phyloP scores from a whole-genome alignment of 2,113 vertebrate species.

The Hippocampus abdominalis region DNA sequence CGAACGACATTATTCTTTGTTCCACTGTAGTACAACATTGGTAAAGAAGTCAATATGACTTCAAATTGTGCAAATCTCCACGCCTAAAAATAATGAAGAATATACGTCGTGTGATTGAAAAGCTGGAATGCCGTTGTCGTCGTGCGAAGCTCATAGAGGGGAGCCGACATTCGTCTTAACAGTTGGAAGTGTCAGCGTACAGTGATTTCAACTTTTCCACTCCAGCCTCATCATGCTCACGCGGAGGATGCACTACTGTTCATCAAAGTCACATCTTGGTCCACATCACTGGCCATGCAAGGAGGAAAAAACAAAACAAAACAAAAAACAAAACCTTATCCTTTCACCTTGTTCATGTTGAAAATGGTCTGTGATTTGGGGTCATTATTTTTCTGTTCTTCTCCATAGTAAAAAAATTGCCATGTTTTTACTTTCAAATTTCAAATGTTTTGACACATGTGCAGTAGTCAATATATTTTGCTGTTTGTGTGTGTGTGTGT shows the following conservation, averaged over 20 bases:
- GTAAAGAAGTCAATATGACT: slow-evolving; percentile 77
- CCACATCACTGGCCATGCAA: slow-evolving; percentile 17
- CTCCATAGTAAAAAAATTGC: too few species aligned
- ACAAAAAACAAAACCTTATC: neutral
- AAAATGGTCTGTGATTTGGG: too few species aligned
- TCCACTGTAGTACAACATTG: slow-evolving; percentile 49
- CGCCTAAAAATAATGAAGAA: slow-evolving; percentile 41
- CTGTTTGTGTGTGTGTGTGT: too few species aligned
- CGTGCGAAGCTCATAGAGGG: neutral
- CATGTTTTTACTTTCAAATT: too few species aligned
- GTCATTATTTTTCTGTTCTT: neutral
- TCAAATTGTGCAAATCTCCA: slow-evolving; percentile 45
- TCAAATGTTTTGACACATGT: too few species aligned
- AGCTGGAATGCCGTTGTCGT: slow-evolving; percentile 33
- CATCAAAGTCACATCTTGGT: slow-evolving; percentile 51
- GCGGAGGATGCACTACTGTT: slow-evolving; percentile 26
- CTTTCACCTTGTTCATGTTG: neutral
- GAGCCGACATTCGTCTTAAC: slow-evolving; percentile 21
- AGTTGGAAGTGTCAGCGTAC: slow-evolving; percentile 24
- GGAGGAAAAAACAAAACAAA: neutral
- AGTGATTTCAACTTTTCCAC: slow-evolving; percentile 40
- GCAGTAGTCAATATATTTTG: too few species aligned
- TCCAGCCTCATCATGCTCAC: slow-evolving; percentile 24
- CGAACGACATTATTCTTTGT: slow-evolving; percentile 40
- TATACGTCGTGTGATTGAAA: slow-evolving; percentile 26